Conservation (phyloP, 2,797 vertebrate genomes). For the Aphelocoma californica region DNA sequence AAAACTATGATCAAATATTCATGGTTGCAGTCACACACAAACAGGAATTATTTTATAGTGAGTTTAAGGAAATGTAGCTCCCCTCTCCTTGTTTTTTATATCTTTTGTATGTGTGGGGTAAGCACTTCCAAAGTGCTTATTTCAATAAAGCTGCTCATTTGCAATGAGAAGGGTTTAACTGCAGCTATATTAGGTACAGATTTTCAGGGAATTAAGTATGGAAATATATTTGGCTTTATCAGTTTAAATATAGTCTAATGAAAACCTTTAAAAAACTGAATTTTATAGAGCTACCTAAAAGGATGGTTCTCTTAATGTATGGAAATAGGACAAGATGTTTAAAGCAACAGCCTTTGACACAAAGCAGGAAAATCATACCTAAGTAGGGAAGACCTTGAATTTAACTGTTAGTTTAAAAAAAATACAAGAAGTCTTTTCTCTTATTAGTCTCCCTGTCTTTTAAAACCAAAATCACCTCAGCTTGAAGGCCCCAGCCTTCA, state of each 20-base stretch:
- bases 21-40: neutral
- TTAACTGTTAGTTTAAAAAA: neutral
- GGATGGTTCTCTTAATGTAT: conserved; percentile 13
- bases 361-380: conserved; percentile 1
- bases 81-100: neutral
- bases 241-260: conserved; percentile 41
- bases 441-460: neutral
- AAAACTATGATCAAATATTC: neutral
- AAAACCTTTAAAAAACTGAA: conserved; percentile 22
- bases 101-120: neutral
- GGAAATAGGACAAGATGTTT: conserved; percentile 54
- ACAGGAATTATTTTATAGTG: neutral
- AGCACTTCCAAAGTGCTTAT: conserved; percentile 18
- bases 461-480: neutral
- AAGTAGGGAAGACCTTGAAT: neutral
- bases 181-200: conserved; percentile 24
- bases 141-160: neutral
- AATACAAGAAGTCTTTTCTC: neutral
- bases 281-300: neutral
- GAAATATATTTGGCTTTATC: conserved; percentile 3
- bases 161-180: conserved; percentile 23
- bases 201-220: conserved; percentile 26
- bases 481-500: neutral
- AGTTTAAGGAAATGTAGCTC: neutral
- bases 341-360: conserved; percentile 43